These are phyloP conservation scores for Excalfactoria chinensis DNA, from an alignment of 2,113 vertebrate species.

Conservation along the genomic window DNA sequence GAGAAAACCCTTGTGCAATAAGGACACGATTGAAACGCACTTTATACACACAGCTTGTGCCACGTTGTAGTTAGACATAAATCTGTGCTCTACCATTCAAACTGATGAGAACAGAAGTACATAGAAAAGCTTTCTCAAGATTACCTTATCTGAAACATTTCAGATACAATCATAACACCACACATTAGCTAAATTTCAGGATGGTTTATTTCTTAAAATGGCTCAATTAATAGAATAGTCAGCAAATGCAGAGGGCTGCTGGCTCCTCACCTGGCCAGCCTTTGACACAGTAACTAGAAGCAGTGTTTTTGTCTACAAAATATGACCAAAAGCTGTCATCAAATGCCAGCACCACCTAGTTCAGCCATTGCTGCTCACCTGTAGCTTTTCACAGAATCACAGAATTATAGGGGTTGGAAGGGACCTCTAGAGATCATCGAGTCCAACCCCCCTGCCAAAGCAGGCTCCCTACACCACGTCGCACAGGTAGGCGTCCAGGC, in stretches of 20 bases:
- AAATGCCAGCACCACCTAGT: background rate
- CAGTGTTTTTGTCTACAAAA: background rate
- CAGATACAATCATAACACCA: background rate
- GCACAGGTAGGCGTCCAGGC: too few species aligned
- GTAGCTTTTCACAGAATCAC: too few species aligned
- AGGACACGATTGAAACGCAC: background rate
- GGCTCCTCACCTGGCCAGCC: background rate
- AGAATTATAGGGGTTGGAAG: too few species aligned
- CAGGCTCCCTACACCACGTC: too few species aligned
- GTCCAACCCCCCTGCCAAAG: too few species aligned
- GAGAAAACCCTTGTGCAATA: background rate
- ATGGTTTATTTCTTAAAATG: background rate
- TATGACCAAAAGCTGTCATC: background rate
- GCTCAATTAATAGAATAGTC: background rate
- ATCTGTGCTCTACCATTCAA: background rate
- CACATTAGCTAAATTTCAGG: rapidly evolving
- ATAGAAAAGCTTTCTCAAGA: background rate
- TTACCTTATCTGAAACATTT: background rate
- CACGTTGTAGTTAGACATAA: background rate
- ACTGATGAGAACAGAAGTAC: background rate
- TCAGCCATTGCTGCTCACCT: background rate
- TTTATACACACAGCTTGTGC: background rate
- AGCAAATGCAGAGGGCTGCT: background rate
- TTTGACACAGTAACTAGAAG: background rate
- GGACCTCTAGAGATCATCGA: too few species aligned